A percentile compares a stretch with the other conserved stretches of the same genome.
These are phyloP conservation scores for Scaptodrosophila lebanonensis DNA, from an alignment of 1,140 invertebrate genomes.

Conservation along the genomic window DNA sequence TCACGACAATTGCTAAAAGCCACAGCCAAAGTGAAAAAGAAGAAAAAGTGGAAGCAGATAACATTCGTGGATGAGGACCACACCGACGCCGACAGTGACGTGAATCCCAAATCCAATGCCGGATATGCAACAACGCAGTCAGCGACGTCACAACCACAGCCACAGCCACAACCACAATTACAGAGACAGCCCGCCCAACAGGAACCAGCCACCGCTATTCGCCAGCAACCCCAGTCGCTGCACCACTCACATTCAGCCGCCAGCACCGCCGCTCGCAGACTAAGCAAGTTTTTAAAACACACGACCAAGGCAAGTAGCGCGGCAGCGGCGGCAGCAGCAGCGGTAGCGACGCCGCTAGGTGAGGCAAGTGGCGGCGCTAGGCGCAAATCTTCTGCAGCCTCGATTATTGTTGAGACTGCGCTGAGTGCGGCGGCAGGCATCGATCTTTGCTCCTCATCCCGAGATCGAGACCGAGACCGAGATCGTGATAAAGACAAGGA, in stretches of 20 bases:
- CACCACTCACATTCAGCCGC: conserved; percentile 7
- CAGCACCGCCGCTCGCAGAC: conserved; percentile 34
- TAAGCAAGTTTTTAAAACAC: conserved; percentile 47
- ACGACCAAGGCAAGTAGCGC: conserved; percentile 16
- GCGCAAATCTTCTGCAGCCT: conserved; percentile 63
- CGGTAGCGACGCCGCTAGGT: conserved; percentile 3
- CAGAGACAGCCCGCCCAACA: conserved; percentile 57
- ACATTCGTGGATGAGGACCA: conserved; percentile 55
- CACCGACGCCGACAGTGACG: conserved; percentile 21
- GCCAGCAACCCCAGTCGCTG: conserved; percentile 8
- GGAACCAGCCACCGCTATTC: conserved; percentile 49
- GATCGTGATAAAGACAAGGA: conserved; percentile 24
- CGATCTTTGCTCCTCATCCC: conserved; percentile 15
- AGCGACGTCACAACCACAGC: conserved; percentile 1
- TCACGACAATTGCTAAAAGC: conserved; percentile 61
- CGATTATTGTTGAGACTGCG: conserved; percentile 53
- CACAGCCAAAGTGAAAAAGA: conserved; percentile 69
- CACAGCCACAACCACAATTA: conserved; percentile 12
- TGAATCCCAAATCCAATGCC: conserved; percentile 4
- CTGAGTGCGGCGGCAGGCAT: conserved; percentile 45
- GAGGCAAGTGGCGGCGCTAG: conserved; percentile 21
- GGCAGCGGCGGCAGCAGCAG: background rate
- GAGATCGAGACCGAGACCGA: conserved; percentile 7
- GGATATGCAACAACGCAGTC: conserved; percentile 1
- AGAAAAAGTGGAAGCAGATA: conserved; percentile 70